A percentile compares a stretch with the other conserved stretches of the same genome.
phyloP scores from a whole-genome alignment of 2,797 vertebrate species.

The Rallus crepitans region DNA sequence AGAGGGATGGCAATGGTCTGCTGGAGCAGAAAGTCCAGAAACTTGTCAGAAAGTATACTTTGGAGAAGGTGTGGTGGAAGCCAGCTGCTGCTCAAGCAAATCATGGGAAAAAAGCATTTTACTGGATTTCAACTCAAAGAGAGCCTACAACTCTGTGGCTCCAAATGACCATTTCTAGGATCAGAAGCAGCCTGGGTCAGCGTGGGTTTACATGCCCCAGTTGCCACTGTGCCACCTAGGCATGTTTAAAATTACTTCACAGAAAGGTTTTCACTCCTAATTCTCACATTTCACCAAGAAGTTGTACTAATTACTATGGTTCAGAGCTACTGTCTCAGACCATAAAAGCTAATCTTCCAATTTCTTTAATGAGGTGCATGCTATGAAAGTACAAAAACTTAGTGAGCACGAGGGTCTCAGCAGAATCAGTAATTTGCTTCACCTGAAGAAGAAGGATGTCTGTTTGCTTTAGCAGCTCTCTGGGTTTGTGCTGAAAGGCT shows the following conservation, averaged over 20 bases:
- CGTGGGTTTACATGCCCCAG: not conserved
- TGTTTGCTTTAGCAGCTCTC: not conserved
- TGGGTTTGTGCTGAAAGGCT: not conserved
- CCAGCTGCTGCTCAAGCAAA: not conserved
- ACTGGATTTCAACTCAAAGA: not conserved
- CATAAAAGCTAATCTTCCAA: not conserved
- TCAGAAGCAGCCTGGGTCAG: not conserved
- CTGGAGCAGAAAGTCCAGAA: not conserved
- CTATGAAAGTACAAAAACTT: not conserved
- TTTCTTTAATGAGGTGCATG: not conserved
- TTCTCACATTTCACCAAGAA: not conserved
- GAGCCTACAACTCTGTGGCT: rapidly evolving
- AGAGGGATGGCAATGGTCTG: not conserved
- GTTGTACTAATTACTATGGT: not conserved
- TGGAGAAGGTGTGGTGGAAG: not conserved
- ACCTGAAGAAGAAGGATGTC: not conserved
- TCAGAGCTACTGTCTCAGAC: not conserved
- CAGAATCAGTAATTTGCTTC: not conserved
- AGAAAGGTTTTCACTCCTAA: not conserved
- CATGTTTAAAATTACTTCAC: not conserved
- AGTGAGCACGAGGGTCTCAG: not conserved
- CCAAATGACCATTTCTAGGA: not conserved
- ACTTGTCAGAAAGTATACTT: not conserved
- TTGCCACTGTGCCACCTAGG: not conserved
- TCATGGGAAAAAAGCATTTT: not conserved